Base-by-base conservation (phyloP, 2,113 vertebrate genomes). In the Calyptommatus sinebrachiatus region DNA sequence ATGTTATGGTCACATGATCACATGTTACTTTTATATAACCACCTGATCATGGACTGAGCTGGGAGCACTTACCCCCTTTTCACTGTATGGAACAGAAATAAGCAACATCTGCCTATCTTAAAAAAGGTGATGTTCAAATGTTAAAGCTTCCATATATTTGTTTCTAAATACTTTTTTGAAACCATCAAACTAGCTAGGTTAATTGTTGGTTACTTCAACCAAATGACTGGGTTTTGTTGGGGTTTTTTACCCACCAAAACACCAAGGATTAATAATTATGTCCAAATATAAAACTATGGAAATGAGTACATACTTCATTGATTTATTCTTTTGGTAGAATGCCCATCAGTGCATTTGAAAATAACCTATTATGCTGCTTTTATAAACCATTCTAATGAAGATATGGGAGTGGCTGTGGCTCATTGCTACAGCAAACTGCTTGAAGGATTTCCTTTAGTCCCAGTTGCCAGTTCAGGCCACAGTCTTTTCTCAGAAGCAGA, bases 191-290 rank as follows among this genome's bases (percentile, higher is more conserved):
- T 7, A 35, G 35, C 53, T 24, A 78, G 18, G 7, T 28, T 24
- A 66, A 28, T 74, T 41, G 61, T 10, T 61, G 67, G 4, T 60
- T 83, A n/a, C 8, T 28, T 79, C 1, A 62, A 71, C 88, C 22
- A 26, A 48, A 63, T 31, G n/a, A 4, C 72, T 1, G 5, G 41
- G 67, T 48, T 79, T 1, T 60, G 6, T 60, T 9, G 50, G 6
- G 60, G 10, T 20, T 28, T 71, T 50, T 77, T 1, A n/a, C 18
- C 31, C 12, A 48, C 21, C 16, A 26, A n/a, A 22, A 66, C 67
- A 76, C 3, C 20, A 16, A 79, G 22, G 1, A 8, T 70, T 71
- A 26, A 0, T 65, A 50, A 68, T 45, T 50, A 62, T 4, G 35
- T 10, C 18, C 2, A 41, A n/a, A 8, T 71, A 61, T 12, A 83